Percentiles rank a stretch among this genome's conserved stretches.
Evolutionary conservation across 1,140 invertebrate species (phyloP).

Genomic region (Pseudomyrmex pallidus): DNA sequence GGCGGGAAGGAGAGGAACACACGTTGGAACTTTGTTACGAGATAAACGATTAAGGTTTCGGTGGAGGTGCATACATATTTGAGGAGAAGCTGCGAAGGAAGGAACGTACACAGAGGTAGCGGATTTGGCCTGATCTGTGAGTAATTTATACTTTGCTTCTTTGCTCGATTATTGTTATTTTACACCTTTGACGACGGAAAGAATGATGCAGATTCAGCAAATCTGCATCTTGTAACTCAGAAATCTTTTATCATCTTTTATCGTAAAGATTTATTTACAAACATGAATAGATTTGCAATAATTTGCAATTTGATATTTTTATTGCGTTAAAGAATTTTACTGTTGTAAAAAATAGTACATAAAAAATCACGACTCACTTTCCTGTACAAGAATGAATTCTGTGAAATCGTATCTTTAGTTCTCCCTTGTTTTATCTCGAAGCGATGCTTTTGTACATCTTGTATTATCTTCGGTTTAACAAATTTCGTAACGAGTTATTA

Average conservation of each 20-base stretch:
- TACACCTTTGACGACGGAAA: no score
- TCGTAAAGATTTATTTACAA: neutral
- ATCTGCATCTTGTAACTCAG: no score
- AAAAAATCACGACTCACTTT: neutral
- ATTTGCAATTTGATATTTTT: neutral
- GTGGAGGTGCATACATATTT: neutral
- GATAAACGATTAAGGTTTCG: conserved; percentile 28
- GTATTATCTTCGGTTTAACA: conserved; percentile 45
- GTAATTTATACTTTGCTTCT: no score
- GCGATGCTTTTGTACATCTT: conserved; percentile 16
- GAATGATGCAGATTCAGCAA: no score
- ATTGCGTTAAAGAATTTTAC: neutral
- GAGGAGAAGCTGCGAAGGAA: neutral
- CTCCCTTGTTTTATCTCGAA: conserved; percentile 1
- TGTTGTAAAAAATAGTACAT: neutral
- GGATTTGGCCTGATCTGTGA: neutral
- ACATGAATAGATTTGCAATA: neutral
- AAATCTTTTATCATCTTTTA: no score
- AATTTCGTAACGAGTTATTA: conserved; percentile 67
- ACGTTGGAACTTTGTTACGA: conserved; percentile 36
- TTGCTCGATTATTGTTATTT: no score
- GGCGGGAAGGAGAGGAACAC: neutral
- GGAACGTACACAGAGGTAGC: neutral
- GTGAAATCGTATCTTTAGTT: conserved; percentile 25
- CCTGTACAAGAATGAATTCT: conserved; percentile 26